Evolutionary conservation across 2,113 vertebrate species (phyloP), one percentile per base, ranked within the genome.

Genomic region (human): DNA sequence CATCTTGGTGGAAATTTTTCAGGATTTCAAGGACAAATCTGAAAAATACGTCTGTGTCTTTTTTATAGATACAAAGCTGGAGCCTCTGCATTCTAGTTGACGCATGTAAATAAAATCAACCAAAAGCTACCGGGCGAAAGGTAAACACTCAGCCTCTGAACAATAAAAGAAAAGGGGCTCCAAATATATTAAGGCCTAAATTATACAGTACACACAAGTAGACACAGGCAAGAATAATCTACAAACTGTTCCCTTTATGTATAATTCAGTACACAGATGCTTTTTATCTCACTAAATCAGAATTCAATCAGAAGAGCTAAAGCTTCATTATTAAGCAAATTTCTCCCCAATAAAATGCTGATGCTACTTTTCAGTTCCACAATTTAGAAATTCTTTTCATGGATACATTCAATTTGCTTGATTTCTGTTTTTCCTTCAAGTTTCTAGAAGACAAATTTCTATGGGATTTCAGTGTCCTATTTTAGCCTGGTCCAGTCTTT

Each of bases 241-340:
- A 76, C 86, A 90, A 83, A 96, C 72, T 86, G 25, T 72, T 96
- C 81, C 76, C 92, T 92, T 96, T 82, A 88, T 96, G 75, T 92
- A 78, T 87, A 97, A 95, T 97, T 97, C 93, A 94, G 57, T 16
- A 78, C 87, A 73, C 92, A 96, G 87, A 96, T 88, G 93, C 64
- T 83, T 95, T 90, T 59, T 84, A 93, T 96, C 93, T 95, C 82
- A 80, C 86, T 92, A 93, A 97, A 83, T 84, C 96, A 93, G 59
- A 94, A 90, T 97, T 86, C 92, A 94, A 38, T 93, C 59, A 75
- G 73, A 96, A 92, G 50, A 45, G 55, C 84, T 88, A 92, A 66
- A 73, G 40, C 38, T 81, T 96, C 87, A 88, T 90, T 85, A 97
- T 96, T 97, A 98, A 94, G 83, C 87, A 97, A 73, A 90, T 90